Evolutionary conservation across 2,113 vertebrate genomes (phyloP).

Genomic region (Probosciger aterrimus): DNA sequence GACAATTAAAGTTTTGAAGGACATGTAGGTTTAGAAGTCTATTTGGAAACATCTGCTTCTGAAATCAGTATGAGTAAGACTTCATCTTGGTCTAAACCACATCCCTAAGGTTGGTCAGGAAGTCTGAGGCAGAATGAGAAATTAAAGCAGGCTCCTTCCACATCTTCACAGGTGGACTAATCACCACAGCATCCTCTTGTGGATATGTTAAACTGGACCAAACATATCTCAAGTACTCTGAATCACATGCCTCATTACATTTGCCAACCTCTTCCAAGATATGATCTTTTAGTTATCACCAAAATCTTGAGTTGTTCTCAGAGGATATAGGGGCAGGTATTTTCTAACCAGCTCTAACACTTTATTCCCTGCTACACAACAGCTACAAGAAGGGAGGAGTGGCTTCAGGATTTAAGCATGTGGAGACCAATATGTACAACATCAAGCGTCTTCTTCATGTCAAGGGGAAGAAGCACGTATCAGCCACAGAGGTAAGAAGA

Average conservation of each 20-base stretch:
- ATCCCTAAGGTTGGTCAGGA: background rate
- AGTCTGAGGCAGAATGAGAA: background rate
- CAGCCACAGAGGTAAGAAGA: constrained; percentile 81
- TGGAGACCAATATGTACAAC: constrained; percentile 88
- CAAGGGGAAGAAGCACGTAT: constrained; percentile 85
- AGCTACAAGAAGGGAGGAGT: constrained; percentile 92
- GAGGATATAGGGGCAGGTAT: background rate
- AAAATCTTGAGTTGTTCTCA: background rate
- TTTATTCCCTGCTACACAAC: background rate
- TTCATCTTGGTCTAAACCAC: background rate
- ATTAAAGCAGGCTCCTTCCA: background rate
- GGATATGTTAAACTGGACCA: background rate
- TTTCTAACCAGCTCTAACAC: background rate
- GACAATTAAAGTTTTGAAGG: background rate
- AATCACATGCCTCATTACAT: background rate
- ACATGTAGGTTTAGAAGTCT: background rate
- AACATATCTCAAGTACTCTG: background rate
- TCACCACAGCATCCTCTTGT: background rate
- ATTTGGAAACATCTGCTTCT: background rate
- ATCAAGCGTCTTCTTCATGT: constrained; percentile 85
- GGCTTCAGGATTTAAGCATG: constrained; percentile 86
- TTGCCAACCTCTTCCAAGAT: background rate
- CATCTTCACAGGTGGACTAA: background rate
- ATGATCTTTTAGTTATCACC: background rate
- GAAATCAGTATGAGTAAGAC: background rate